phyloP scores from a whole-genome alignment of 2,888 invertebrate genomes.

The Chrysolina haemoptera region DNA sequence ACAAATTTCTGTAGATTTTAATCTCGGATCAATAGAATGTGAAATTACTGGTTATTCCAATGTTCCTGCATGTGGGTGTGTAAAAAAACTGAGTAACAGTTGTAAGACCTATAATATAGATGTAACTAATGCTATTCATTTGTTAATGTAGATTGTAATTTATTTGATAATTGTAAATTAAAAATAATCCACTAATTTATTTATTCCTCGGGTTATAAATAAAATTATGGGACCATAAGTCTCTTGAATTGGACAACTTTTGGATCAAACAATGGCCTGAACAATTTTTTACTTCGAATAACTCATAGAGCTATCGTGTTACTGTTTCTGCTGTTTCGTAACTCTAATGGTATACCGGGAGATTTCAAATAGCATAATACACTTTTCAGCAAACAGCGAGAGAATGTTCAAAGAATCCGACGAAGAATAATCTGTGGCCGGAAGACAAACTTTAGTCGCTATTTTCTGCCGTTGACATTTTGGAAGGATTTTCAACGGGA shows the following conservation, averaged over 20 bases:
- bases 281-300: slow-evolving; percentile 20
- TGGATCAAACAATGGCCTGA: slow-evolving; percentile 17
- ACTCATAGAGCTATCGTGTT: slow-evolving; percentile 18
- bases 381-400: no score
- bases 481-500: no score
- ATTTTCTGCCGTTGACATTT: no score
- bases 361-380: not conserved
- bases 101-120: slow-evolving; percentile 26
- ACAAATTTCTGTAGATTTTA: slow-evolving; percentile 30
- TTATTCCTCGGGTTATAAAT: slow-evolving; percentile 22
- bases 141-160: slow-evolving; percentile 25
- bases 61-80: slow-evolving; percentile 28
- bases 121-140: slow-evolving; percentile 29
- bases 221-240: slow-evolving; percentile 21
- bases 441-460: no score
- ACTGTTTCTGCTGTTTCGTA: slow-evolving; percentile 2
- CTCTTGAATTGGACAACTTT: slow-evolving; percentile 18
- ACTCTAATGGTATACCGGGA: not conserved
- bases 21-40: slow-evolving; percentile 33
- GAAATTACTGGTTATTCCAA: slow-evolving; percentile 32
- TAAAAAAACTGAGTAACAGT: slow-evolving; percentile 25
- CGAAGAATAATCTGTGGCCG: no score
- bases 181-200: slow-evolving; percentile 24
- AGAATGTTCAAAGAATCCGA: no score
- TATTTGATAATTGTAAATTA: slow-evolving; percentile 21